Evolutionary conservation across 1,140 invertebrate genomes (phyloP).

Genomic region (Cryptotermes secundus): DNA sequence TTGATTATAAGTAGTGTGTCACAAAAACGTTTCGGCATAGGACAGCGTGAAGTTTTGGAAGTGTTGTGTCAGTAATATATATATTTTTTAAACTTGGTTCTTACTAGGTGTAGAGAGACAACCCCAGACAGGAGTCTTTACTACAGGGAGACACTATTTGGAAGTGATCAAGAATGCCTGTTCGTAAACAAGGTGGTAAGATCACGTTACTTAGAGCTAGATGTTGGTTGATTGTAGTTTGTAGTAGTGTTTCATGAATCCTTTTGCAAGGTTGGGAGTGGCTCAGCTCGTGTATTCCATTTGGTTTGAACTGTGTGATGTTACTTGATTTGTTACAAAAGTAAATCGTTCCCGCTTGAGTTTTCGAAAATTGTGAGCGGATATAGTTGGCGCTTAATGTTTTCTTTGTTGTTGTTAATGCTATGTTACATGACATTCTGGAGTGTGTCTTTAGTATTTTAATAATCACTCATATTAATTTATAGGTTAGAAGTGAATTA

Average conservation of each 20-base stretch:
- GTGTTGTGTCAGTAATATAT: constrained; percentile 24
- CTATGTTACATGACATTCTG: background rate
- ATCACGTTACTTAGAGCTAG: constrained; percentile 33
- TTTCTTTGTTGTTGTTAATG: background rate
- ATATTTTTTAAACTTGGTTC: background rate
- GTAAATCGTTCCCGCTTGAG: background rate
- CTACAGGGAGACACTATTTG: background rate
- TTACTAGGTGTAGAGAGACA: background rate
- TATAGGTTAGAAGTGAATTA: background rate
- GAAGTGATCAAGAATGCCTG: constrained; percentile 45
- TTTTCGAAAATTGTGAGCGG: background rate
- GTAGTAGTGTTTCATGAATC: background rate
- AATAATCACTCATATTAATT: background rate
- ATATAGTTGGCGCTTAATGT: background rate
- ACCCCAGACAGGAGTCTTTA: constrained; percentile 2
- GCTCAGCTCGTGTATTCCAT: constrained; percentile 20
- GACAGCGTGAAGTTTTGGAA: constrained; percentile 18
- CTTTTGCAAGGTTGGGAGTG: constrained; percentile 26
- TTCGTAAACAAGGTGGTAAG: constrained; percentile 54
- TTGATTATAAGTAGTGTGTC: background rate
- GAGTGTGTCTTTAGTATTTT: background rate
- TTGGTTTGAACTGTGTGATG: constrained; percentile 21
- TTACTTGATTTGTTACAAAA: background rate
- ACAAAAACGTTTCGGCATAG: background rate
- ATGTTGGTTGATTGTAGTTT: constrained; percentile 32